A percentile compares a stretch with the other conserved stretches of the same genome.
These are phyloP conservation scores for Drosophila ficusphila DNA, from an alignment of 1,140 invertebrate genomes.

Conservation along the genomic window DNA sequence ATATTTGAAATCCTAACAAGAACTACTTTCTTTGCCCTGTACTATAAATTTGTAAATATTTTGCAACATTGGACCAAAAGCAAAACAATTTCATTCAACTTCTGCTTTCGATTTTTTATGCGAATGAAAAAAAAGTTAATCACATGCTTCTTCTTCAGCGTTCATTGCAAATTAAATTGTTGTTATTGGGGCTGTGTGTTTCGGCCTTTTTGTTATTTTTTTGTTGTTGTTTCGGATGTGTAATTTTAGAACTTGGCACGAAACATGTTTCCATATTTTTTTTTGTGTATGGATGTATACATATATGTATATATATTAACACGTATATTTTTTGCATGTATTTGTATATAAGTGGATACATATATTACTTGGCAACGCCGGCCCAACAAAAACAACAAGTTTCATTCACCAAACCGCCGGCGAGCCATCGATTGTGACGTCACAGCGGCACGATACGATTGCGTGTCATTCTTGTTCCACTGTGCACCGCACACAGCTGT, in stretches of 20 bases:
- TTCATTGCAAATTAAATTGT: conserved; percentile 10
- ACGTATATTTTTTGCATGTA: neutral
- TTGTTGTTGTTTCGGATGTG: conserved; percentile 51
- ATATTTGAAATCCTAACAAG: no score
- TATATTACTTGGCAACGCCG: conserved; percentile 47
- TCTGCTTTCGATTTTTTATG: conserved; percentile 63
- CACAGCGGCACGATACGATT: conserved; percentile 42
- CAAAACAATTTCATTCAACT: conserved; percentile 26
- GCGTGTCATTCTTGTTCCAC: conserved; percentile 63
- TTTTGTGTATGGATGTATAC: conserved; percentile 10
- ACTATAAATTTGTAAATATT: neutral
- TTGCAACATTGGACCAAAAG: conserved; percentile 4
- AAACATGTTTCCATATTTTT: conserved; percentile 44
- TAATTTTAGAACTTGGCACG: conserved; percentile 82
- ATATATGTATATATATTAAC: neutral
- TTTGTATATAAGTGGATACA: conserved; percentile 10
- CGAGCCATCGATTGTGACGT: conserved; percentile 51
- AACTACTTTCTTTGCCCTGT: neutral
- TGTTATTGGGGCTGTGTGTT: neutral
- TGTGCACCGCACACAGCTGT: conserved; percentile 50
- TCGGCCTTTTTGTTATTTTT: conserved; percentile 3
- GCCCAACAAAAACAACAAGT: conserved; percentile 48
- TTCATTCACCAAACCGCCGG: conserved; percentile 46
- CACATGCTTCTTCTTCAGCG: neutral
- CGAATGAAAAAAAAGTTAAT: conserved; percentile 47